phyloP scores from a whole-genome alignment of 2,888 invertebrate genomes.

The Holacanthella duospinosa region DNA sequence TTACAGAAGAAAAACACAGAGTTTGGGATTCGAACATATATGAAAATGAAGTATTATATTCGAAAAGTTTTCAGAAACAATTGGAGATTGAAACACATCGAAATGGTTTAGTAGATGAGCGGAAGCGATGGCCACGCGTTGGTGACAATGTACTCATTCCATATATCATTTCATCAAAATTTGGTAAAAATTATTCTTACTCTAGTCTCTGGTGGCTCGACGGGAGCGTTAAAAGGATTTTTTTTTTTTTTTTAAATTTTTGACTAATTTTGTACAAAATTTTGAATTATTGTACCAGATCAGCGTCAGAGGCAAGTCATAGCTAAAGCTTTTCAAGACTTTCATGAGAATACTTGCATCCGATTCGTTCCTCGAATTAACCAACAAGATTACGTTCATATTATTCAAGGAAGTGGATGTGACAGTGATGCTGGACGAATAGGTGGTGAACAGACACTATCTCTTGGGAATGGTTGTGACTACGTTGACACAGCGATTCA shows the following conservation, averaged over 20 bases:
- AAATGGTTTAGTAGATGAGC: slow-evolving; percentile 5
- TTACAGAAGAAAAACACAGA: neutral
- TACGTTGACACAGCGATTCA: slow-evolving; percentile 44
- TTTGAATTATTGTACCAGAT: neutral
- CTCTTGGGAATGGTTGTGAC: slow-evolving; percentile 43
- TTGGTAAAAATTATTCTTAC: slow-evolving; percentile 18
- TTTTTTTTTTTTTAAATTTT: neutral
- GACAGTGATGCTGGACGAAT: slow-evolving; percentile 44
- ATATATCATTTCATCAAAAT: slow-evolving; percentile 18
- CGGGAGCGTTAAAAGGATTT: too few relatives aligned
- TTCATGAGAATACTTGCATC: slow-evolving; percentile 40
- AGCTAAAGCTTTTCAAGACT: slow-evolving; percentile 39
- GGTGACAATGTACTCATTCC: slow-evolving; percentile 14
- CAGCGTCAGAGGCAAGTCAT: slow-evolving; percentile 22
- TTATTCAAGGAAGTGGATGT: slow-evolving; percentile 36
- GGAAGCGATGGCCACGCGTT: slow-evolving; percentile 14
- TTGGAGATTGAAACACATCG: neutral
- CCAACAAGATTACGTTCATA: slow-evolving; percentile 40
- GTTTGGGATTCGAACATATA: neutral
- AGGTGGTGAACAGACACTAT: slow-evolving; percentile 45
- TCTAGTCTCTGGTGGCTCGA: too few relatives aligned
- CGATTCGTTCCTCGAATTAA: slow-evolving; percentile 41
- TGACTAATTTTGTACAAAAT: neutral
- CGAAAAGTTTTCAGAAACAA: neutral
- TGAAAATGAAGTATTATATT: neutral